Conservation (phyloP, 2,113 vertebrate genomes). For the Leuciscus idus region DNA sequence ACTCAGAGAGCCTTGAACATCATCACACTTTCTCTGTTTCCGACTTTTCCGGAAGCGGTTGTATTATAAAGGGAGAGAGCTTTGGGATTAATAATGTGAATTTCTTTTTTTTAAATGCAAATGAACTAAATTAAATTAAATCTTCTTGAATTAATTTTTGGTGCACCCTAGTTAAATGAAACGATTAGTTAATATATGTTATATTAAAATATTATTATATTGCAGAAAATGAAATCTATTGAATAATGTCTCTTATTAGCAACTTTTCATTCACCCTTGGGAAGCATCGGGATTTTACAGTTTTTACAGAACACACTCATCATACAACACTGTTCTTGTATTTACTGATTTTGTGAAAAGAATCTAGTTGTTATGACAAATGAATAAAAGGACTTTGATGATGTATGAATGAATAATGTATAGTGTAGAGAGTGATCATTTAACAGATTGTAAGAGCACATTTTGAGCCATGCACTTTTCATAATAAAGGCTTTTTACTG, state of each 20-base stretch:
- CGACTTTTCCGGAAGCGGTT: background rate
- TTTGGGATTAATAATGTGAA: constrained; percentile 23
- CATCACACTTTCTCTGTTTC: background rate
- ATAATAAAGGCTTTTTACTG: no score
- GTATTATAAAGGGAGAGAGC: background rate
- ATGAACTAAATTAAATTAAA: background rate
- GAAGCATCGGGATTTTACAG: background rate
- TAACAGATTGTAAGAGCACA: background rate
- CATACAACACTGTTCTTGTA: background rate
- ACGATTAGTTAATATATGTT: background rate
- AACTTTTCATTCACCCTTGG: background rate
- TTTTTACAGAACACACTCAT: background rate
- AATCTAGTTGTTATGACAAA: background rate
- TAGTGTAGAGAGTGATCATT: no score
- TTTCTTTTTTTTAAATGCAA: background rate
- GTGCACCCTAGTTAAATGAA: background rate
- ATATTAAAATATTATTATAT: background rate
- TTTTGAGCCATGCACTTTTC: background rate
- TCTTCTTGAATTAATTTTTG: background rate
- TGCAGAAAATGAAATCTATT: background rate
- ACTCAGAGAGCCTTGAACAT: constrained; percentile 33
- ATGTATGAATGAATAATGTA: background rate
- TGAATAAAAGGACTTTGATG: background rate
- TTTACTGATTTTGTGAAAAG: background rate
- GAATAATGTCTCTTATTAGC: background rate